A percentile compares a stretch with the other conserved stretches of the same genome.
Conservation (phyloP, 2,113 vertebrate genomes). For the Danionella cerebrum region DNA sequence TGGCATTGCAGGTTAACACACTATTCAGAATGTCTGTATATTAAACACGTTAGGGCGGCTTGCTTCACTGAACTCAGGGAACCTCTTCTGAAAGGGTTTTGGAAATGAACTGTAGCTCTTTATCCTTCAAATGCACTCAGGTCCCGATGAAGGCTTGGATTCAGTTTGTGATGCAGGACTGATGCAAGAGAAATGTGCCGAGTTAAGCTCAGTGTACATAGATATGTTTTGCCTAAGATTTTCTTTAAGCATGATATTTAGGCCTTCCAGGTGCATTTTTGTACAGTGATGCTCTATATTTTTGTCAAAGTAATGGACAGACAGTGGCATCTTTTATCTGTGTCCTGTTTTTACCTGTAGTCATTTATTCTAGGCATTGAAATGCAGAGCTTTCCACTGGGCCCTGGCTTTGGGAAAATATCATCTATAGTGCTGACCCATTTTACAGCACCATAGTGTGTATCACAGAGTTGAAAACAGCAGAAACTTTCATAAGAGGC, state of each 20-base stretch:
- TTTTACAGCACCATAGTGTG: neutral
- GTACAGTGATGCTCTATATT: neutral
- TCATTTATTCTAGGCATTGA: neutral
- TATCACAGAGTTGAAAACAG: neutral
- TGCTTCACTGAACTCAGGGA: no score
- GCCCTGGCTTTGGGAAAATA: neutral
- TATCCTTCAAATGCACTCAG: neutral
- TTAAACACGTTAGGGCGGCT: no score
- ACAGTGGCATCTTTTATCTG: neutral
- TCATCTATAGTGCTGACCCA: neutral
- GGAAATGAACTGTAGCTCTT: neutral
- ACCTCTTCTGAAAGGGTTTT: neutral
- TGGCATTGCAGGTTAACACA: no score
- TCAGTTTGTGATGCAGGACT: neutral
- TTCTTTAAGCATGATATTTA: neutral
- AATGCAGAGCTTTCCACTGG: neutral
- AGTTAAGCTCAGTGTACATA: neutral
- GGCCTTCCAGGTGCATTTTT: neutral
- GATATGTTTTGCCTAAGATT: neutral
- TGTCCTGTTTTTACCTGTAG: neutral
- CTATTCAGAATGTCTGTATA: no score
- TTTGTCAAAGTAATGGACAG: neutral
- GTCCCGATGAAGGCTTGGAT: neutral
- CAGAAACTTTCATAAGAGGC: neutral
- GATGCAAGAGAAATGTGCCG: neutral